phyloP scores from a whole-genome alignment of 2,113 vertebrate species.

The Pedetes capensis region DNA sequence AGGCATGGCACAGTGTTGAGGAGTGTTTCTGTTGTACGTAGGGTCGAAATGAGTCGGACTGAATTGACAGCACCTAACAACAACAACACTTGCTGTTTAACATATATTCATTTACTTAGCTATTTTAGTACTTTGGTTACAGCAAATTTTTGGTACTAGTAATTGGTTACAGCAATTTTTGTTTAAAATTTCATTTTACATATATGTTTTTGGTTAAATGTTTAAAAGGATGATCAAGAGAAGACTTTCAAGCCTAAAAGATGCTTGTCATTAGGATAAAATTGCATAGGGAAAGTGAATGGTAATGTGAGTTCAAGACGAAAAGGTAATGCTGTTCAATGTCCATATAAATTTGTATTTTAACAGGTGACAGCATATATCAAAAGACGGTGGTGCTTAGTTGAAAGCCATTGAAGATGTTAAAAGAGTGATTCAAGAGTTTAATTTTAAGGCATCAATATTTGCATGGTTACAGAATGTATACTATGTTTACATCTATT shows the following conservation, averaged over 20 bases:
- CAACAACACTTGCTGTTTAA: background rate
- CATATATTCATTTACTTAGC: background rate
- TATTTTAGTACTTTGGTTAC: background rate
- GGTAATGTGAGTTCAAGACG: background rate
- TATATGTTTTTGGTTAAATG: background rate
- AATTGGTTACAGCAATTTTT: background rate
- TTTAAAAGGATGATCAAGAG: background rate
- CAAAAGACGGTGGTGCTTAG: background rate
- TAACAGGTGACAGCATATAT: background rate
- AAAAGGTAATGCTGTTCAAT: background rate
- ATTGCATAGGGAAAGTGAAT: background rate
- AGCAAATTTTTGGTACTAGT: no score
- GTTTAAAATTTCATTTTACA: slow-evolving; percentile 24
- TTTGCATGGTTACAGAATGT: slow-evolving; percentile 55
- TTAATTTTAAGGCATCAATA: slow-evolving; percentile 56
- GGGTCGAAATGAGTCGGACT: no score
- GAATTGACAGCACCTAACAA: no score
- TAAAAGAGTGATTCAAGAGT: slow-evolving; percentile 38
- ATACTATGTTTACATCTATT: slow-evolving; percentile 8
- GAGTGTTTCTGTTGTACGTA: no score
- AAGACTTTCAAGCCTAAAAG: slow-evolving; percentile 29
- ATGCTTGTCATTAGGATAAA: background rate
- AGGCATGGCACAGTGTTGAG: no score
- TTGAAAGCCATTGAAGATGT: slow-evolving; percentile 12
- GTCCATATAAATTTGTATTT: slow-evolving; percentile 18